These are phyloP conservation scores for Acestrorhynchus altus DNA, from an alignment of 2,797 vertebrate species.

Conservation along the genomic window DNA sequence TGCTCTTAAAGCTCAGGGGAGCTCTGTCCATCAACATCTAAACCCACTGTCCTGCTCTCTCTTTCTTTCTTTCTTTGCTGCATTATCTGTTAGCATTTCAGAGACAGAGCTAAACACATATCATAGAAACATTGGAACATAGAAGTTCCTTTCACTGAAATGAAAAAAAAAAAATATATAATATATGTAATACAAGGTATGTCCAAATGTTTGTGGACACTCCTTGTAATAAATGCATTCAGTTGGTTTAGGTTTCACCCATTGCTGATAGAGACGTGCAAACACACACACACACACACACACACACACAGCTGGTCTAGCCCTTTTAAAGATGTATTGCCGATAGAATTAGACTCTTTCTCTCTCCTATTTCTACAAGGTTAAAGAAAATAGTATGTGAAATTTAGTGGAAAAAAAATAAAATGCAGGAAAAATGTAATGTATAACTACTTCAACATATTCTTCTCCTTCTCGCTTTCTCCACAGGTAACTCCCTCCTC, in stretches of 20 bases:
- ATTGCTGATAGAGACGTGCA: too few relatives aligned
- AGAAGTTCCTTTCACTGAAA: neutral
- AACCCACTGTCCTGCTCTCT: neutral
- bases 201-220: too few relatives aligned
- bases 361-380: too few relatives aligned
- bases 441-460: neutral
- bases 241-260: too few relatives aligned
- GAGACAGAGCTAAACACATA: neutral
- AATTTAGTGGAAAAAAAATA: neutral
- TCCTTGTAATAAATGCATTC: too few relatives aligned
- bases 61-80: neutral
- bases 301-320: too few relatives aligned
- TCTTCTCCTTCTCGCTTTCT: neutral
- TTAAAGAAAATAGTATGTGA: too few relatives aligned
- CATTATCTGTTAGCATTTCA: neutral
- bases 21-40: neutral
- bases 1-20: neutral
- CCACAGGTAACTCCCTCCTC: slow-evolving; percentile 91
- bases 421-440: neutral
- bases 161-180: too few relatives aligned
- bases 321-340: too few relatives aligned
- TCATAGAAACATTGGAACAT: neutral
- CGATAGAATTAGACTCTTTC: too few relatives aligned
- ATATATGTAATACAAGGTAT: too few relatives aligned
- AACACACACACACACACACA: too few relatives aligned